phyloP scores from a whole-genome alignment of 2,113 vertebrate genomes.

The human (Homo sapiens) region GRCh38 chr4:60132501-60133000 shows the following conservation, averaged over 20 bases:
- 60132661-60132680: background rate
- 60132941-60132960: background rate
- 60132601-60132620: background rate
- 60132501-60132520: background rate
- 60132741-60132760: background rate
- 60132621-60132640: background rate
- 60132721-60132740: background rate
- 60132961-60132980: background rate
- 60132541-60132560: background rate
- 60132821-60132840: background rate
- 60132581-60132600: background rate
- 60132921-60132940: background rate
- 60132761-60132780: background rate
- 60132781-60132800: background rate
- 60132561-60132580: background rate
- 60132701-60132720: background rate
- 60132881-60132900: background rate
- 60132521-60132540: background rate
- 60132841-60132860: background rate
- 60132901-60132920: background rate
- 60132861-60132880: background rate
- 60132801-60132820: background rate
- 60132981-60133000: background rate
- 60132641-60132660: background rate
- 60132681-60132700: background rate